Conservation (phyloP, 2,888 invertebrate genomes). For the Patella caerulea region DNA sequence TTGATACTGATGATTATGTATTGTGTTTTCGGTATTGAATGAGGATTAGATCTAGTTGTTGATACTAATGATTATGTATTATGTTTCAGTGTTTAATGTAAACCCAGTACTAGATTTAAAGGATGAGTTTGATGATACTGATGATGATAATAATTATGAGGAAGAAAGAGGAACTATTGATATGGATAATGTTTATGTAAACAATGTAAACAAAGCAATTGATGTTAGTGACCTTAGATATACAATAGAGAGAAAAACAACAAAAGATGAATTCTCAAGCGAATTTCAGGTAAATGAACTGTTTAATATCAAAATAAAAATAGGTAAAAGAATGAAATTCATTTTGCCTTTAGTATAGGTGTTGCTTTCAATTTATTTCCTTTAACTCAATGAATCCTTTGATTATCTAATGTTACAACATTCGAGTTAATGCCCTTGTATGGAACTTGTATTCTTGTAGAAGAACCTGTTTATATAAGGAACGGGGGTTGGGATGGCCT, state of each 20-base stretch:
- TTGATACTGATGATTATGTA: not conserved
- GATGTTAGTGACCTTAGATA: not conserved
- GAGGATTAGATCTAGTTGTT: too few relatives aligned
- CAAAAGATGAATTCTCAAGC: not conserved
- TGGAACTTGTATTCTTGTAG: too few relatives aligned
- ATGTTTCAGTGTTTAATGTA: not conserved
- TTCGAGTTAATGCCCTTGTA: too few relatives aligned
- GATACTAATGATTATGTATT: too few relatives aligned
- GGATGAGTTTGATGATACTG: not conserved
- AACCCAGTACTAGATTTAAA: not conserved
- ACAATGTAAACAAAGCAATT: not conserved
- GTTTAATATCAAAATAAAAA: not conserved
- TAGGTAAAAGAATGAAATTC: too few relatives aligned
- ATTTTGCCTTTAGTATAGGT: too few relatives aligned
- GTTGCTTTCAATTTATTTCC: too few relatives aligned
- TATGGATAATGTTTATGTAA: constrained; percentile 7
- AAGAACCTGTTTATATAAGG: too few relatives aligned
- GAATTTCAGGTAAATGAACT: not conserved
- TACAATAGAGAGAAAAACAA: not conserved
- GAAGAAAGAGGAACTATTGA: not conserved
- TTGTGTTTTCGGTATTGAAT: too few relatives aligned
- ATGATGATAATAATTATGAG: not conserved
- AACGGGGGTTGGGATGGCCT: too few relatives aligned
- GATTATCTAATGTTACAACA: too few relatives aligned
- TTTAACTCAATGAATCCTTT: too few relatives aligned